Percentiles rank a stretch among this genome's conserved stretches.
These are phyloP conservation scores for Oryzias javanicus DNA, from an alignment of 2,113 vertebrate species.

Conservation along the genomic window DNA sequence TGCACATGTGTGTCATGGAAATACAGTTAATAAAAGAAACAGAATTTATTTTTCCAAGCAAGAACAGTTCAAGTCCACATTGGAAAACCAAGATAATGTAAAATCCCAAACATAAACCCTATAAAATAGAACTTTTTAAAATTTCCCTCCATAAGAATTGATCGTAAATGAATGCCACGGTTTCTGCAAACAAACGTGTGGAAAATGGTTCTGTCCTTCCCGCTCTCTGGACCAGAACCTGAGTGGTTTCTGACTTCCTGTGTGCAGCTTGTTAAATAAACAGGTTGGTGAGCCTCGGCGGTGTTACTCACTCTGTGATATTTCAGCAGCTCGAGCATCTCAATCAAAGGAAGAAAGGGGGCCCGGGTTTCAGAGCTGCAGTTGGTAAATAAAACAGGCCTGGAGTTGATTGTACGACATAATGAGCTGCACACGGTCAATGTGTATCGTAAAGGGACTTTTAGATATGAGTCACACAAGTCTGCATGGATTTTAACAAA, in stretches of 20 bases:
- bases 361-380: slow-evolving; percentile 10
- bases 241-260: slow-evolving; percentile 4
- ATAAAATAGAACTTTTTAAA: no score
- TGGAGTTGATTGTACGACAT: slow-evolving; percentile 48
- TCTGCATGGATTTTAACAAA: no score
- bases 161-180: no score
- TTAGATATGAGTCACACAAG: no score
- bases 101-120: no score
- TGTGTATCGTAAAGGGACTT: neutral
- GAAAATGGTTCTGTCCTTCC: neutral
- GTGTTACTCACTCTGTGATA: slow-evolving; percentile 16
- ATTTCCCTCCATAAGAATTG: no score
- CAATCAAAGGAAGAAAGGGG: slow-evolving; percentile 39
- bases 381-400: slow-evolving; percentile 31
- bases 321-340: slow-evolving; percentile 21
- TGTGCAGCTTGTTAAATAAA: slow-evolving; percentile 21
- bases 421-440: slow-evolving; percentile 35
- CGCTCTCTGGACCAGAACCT: slow-evolving; percentile 1
- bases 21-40: no score
- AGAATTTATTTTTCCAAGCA: no score
- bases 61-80: no score
- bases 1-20: no score
- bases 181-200: no score
- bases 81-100: no score
- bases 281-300: neutral